Evolutionary conservation across 1,140 invertebrate genomes (phyloP).

Genomic region (Drosophila tsacasi): DNA sequence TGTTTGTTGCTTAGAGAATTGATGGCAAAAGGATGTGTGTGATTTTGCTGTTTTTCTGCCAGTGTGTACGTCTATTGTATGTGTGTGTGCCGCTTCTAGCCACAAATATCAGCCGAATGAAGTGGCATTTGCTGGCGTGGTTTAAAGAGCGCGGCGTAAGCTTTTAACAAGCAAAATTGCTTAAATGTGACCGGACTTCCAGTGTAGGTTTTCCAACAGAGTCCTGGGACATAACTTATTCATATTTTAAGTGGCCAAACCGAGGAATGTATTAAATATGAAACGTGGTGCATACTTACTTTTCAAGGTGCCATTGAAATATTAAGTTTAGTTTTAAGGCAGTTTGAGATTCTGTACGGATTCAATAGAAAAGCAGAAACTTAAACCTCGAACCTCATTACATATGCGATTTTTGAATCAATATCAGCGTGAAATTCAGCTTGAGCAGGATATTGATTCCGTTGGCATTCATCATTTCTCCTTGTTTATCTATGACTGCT

Average conservation of each 20-base stretch:
- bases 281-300: neutral
- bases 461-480: slow-evolving; percentile 35
- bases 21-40: slow-evolving; percentile 83
- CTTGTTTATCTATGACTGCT: slow-evolving; percentile 50
- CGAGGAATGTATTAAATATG: neutral
- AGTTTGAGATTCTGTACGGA: too few species aligned
- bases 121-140: slow-evolving; percentile 76
- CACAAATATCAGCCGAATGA: slow-evolving; percentile 80
- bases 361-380: neutral
- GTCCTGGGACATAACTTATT: slow-evolving; percentile 14
- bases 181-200: slow-evolving; percentile 69
- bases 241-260: slow-evolving; percentile 7
- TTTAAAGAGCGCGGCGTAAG: slow-evolving; percentile 77
- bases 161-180: slow-evolving; percentile 78
- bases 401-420: slow-evolving; percentile 25
- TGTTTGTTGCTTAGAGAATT: slow-evolving; percentile 83
- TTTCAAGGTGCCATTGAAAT: neutral
- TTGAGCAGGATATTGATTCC: slow-evolving; percentile 22
- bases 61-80: slow-evolving; percentile 6
- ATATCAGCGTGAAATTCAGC: slow-evolving; percentile 11
- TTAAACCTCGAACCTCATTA: neutral
- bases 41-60: slow-evolving; percentile 61
- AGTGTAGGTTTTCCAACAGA: slow-evolving; percentile 1
- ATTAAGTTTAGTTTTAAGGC: neutral
- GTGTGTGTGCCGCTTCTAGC: slow-evolving; percentile 52